Evolutionary conservation across 2,888 invertebrate species (phyloP).

Genomic region (Neoitamus cyanurus): DNA sequence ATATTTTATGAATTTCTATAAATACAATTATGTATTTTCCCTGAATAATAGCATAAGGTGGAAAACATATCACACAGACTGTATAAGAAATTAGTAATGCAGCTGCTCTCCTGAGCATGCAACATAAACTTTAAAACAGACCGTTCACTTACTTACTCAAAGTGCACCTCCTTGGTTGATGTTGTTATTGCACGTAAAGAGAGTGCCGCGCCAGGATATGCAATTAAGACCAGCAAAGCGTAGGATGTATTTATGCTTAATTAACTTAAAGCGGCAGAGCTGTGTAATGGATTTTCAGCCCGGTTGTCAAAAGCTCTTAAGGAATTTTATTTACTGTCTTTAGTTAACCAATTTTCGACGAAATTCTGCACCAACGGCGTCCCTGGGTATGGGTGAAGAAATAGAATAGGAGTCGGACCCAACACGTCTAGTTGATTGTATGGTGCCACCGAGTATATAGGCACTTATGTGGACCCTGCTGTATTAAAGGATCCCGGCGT

Average conservation of each 20-base stretch:
- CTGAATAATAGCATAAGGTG: too few species aligned
- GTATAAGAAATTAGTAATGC: too few species aligned
- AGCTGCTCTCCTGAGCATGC: too few species aligned
- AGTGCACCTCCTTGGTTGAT: background rate
- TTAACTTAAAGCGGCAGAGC: slow-evolving; percentile 22
- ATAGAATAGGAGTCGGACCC: background rate
- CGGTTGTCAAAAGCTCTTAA: slow-evolving; percentile 34
- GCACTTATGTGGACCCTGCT: background rate
- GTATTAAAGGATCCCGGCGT: slow-evolving; percentile 48
- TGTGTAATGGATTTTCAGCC: slow-evolving; percentile 42
- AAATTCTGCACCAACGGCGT: background rate
- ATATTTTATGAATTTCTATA: too few species aligned
- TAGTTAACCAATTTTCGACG: background rate
- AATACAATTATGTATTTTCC: too few species aligned
- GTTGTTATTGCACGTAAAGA: background rate
- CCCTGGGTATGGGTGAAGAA: background rate
- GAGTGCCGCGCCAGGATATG: background rate
- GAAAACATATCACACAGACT: too few species aligned
- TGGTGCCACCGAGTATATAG: background rate
- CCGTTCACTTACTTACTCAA: too few species aligned
- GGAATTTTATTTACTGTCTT: slow-evolving; percentile 33
- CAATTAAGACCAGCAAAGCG: background rate
- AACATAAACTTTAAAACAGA: too few species aligned
- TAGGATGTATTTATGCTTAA: slow-evolving; percentile 28
- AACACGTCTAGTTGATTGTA: background rate